These are phyloP conservation scores for Malurus leucopterus DNA, from an alignment of 2,797 vertebrate species.

Conservation along the genomic window DNA sequence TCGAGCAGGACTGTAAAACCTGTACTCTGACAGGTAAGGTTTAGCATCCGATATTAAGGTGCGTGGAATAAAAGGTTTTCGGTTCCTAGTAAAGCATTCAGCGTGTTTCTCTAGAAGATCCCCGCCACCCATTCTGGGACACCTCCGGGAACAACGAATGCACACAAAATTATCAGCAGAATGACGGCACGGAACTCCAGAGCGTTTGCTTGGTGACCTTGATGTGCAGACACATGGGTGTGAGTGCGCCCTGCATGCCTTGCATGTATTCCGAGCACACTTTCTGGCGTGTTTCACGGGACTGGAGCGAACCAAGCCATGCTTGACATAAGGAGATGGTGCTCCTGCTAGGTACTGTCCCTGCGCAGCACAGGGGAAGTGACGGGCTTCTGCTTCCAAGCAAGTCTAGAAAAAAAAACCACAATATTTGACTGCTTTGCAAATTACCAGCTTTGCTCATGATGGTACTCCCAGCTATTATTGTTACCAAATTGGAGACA, in stretches of 20 bases:
- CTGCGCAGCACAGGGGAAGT: background rate
- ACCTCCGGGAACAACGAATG: slow-evolving; percentile 48
- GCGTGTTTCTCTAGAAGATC: slow-evolving; percentile 89
- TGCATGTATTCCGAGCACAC: slow-evolving; percentile 27
- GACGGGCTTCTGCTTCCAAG: background rate
- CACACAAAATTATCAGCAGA: slow-evolving; percentile 22
- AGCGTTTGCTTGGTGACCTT: slow-evolving; percentile 35
- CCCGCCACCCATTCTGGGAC: slow-evolving; percentile 76
- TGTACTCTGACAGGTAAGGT: slow-evolving; percentile 83
- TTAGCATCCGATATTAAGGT: slow-evolving; percentile 86
- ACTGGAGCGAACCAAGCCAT: background rate
- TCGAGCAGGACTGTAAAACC: slow-evolving; percentile 85
- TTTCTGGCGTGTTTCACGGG: background rate
- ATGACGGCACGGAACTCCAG: background rate
- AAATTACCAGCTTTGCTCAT: background rate
- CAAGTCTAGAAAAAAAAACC: slow-evolving; percentile 43
- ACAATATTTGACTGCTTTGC: background rate
- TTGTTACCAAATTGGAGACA: background rate
- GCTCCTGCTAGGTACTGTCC: background rate
- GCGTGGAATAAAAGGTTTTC: slow-evolving; percentile 87
- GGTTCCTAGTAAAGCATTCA: slow-evolving; percentile 77
- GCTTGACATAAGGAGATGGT: background rate
- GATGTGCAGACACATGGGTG: slow-evolving; percentile 41
- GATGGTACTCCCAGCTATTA: background rate
- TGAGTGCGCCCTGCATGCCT: slow-evolving; percentile 4